phyloP scores from a whole-genome alignment of 2,888 invertebrate species.

The Aporophyla lueneburgensis region DNA sequence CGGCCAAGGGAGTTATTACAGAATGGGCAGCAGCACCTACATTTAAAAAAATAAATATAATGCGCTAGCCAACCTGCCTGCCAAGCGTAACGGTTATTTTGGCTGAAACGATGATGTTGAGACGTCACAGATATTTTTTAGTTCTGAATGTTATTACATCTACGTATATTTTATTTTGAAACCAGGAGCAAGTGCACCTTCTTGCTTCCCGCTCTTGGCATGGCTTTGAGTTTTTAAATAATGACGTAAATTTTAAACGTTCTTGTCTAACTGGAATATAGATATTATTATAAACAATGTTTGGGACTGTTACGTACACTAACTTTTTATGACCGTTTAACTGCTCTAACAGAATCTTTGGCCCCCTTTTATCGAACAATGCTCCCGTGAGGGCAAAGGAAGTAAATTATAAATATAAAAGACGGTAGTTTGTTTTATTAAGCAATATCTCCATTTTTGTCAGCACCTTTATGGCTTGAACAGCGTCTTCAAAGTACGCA shows the following conservation, averaged over 20 bases:
- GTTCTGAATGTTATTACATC: no score
- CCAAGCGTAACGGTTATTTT: no score
- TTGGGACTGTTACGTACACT: conserved; percentile 17
- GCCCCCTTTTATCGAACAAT: conserved; percentile 54
- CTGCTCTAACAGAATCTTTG: conserved; percentile 59
- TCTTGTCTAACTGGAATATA: not conserved
- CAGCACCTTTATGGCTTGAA: not conserved
- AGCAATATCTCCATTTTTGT: conserved; percentile 55
- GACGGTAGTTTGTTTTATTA: conserved; percentile 56
- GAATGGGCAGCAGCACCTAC: no score
- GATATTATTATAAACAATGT: conserved; percentile 1
- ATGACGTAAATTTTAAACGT: not conserved
- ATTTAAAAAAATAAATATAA: no score
- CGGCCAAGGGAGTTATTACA: no score
- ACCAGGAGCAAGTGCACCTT: no score
- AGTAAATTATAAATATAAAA: conserved; percentile 61
- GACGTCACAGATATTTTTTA: no score
- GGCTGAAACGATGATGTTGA: no score
- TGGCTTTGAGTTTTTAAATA: not conserved
- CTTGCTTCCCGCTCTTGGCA: no score
- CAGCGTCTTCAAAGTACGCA: not conserved
- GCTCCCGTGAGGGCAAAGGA: conserved; percentile 44
- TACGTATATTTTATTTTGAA: no score
- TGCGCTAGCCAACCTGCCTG: no score
- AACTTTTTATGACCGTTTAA: conserved; percentile 68